A percentile compares a stretch with the other conserved stretches of the same genome.
These are phyloP conservation scores for Erpobdella octoculata DNA, from an alignment of 2,888 invertebrate species.

Conservation along the genomic window DNA sequence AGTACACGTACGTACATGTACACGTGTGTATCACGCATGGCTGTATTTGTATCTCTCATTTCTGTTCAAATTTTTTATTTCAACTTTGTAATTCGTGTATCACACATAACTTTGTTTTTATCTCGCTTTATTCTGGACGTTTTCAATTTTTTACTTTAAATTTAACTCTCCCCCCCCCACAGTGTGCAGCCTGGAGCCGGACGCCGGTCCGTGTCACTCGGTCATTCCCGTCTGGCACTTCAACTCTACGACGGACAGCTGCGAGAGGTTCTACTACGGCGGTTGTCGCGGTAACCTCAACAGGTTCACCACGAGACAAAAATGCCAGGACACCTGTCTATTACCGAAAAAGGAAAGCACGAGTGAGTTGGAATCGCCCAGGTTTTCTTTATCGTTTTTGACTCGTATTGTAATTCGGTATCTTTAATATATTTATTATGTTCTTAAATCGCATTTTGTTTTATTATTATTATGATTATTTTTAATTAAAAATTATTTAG, in stretches of 20 bases:
- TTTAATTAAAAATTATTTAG: too few species aligned
- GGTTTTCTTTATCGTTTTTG: not conserved
- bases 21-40: too few species aligned
- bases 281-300: constrained; percentile 88
- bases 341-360: constrained; percentile 9
- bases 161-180: not conserved
- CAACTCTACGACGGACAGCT: constrained; percentile 55
- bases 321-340: constrained; percentile 31
- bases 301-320: constrained; percentile 63
- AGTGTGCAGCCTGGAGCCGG: constrained; percentile 34
- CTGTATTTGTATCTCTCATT: too few species aligned
- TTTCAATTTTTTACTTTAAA: too few species aligned
- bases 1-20: too few species aligned
- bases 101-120: too few species aligned
- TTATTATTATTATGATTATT: too few species aligned
- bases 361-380: constrained; percentile 6
- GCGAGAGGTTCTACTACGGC: constrained; percentile 66
- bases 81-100: too few species aligned
- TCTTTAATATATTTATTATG: not conserved
- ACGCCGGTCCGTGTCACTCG: constrained; percentile 34
- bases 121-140: too few species aligned
- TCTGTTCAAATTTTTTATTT: too few species aligned
- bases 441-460: too few species aligned
- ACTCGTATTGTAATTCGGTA: not conserved
- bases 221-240: constrained; percentile 59